Evolutionary conservation across 2,113 vertebrate species (phyloP).

Genomic region (Ciconia boyciana): DNA sequence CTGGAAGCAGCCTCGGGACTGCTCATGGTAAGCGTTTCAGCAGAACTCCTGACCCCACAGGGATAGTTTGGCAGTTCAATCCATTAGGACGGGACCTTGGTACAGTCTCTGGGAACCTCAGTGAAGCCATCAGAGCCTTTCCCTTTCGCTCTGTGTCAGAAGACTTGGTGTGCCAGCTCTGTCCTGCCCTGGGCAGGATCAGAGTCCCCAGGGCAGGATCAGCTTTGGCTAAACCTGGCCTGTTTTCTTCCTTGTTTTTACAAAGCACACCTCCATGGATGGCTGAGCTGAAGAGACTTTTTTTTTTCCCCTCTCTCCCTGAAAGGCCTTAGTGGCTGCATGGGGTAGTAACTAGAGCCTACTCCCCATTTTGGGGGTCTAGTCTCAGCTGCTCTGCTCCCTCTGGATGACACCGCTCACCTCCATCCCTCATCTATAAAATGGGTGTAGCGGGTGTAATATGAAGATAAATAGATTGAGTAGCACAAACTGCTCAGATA

Average conservation of each 20-base stretch:
- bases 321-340: background rate
- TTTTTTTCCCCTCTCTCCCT: background rate
- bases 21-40: background rate
- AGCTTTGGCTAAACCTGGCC: background rate
- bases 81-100: background rate
- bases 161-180: rapidly evolving
- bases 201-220: background rate
- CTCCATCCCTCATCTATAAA: background rate
- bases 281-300: background rate
- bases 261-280: background rate
- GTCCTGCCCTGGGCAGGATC: background rate
- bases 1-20: background rate
- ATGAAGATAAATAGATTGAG: conserved; percentile 32
- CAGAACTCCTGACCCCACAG: background rate
- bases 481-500: conserved; percentile 26
- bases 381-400: background rate
- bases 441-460: conserved; percentile 2
- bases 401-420: background rate
- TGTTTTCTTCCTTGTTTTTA: background rate
- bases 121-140: background rate
- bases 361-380: rapidly evolving
- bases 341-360: background rate
- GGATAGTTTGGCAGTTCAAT: background rate
- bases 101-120: background rate
- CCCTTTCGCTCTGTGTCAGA: background rate